phyloP scores from a whole-genome alignment of 2,797 vertebrate species.

The Eupleurogrammus muticus region DNA sequence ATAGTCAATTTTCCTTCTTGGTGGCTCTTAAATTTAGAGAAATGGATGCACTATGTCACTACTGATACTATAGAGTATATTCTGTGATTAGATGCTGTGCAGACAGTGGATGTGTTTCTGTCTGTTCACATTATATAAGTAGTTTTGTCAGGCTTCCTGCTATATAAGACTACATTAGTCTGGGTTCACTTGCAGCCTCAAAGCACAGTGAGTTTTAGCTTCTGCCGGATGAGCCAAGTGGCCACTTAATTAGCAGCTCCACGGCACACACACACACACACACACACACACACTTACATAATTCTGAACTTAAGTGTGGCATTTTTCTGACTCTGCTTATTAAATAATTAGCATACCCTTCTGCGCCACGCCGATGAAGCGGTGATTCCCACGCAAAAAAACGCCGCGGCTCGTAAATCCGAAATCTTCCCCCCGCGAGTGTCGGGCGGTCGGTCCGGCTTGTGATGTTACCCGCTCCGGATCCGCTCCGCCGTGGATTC shows the following conservation, averaged over 20 bases:
- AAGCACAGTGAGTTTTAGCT: slow-evolving; percentile 3
- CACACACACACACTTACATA: slow-evolving; percentile 12
- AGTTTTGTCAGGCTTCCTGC: not conserved
- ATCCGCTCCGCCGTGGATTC: slow-evolving; percentile 34
- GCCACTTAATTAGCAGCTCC: slow-evolving; percentile 30
- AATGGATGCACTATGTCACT: too few relatives aligned
- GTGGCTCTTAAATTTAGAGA: too few relatives aligned
- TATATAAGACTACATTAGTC: slow-evolving; percentile 5
- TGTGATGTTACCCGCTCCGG: slow-evolving; percentile 29
- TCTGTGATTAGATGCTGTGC: too few relatives aligned
- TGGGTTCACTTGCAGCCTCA: slow-evolving; percentile 4
- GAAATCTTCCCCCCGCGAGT: slow-evolving; percentile 18
- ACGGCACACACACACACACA: slow-evolving; percentile 3
- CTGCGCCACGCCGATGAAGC: too few relatives aligned
- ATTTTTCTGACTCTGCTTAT: slow-evolving; percentile 20
- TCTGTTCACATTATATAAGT: not conserved
- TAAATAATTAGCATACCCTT: slow-evolving; percentile 28
- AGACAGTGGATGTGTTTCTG: not conserved
- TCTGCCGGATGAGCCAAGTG: slow-evolving; percentile 13
- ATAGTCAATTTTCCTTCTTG: too few relatives aligned
- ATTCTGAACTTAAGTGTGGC: slow-evolving; percentile 8
- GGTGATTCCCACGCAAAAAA: too few relatives aligned
- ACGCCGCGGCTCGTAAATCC: too few relatives aligned
- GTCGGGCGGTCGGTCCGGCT: slow-evolving; percentile 13
- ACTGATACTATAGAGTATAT: too few relatives aligned